These are phyloP conservation scores for Lordiphosa fenestrarum DNA, from an alignment of 2,888 invertebrate species.

Conservation along the genomic window DNA sequence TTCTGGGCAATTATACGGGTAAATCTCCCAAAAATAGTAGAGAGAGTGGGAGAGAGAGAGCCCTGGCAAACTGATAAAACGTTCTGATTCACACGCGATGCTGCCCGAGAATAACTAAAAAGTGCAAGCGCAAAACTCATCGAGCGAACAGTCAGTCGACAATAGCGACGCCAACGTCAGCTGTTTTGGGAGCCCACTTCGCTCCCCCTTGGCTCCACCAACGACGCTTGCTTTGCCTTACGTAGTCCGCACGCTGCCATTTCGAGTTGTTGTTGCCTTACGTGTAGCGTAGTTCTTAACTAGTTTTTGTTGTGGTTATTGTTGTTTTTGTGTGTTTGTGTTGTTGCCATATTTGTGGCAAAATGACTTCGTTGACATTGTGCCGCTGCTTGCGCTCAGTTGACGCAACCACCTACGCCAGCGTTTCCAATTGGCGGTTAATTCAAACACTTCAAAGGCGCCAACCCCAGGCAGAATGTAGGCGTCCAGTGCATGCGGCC, in stretches of 20 bases:
- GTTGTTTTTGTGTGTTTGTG: conserved; percentile 30
- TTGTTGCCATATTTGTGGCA: conserved; percentile 32
- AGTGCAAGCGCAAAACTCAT: conserved; percentile 59
- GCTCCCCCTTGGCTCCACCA: conserved; percentile 1
- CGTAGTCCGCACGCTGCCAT: conserved; percentile 9
- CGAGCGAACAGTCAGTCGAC: conserved; percentile 35
- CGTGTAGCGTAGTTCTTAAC: conserved; percentile 49
- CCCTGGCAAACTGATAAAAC: conserved; percentile 35
- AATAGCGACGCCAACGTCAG: conserved; percentile 44
- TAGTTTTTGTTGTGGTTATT: conserved; percentile 42
- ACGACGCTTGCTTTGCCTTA: conserved; percentile 30
- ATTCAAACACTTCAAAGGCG: conserved; percentile 67
- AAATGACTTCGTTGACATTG: conserved; percentile 61
- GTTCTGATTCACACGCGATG: conserved; percentile 56
- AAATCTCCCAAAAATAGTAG: conserved; percentile 51
- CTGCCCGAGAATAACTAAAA: conserved; percentile 61
- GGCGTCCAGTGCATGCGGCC: conserved; percentile 51
- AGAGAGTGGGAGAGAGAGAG: conserved; percentile 12
- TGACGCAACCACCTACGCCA: conserved; percentile 40
- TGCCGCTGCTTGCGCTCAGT: conserved; percentile 43
- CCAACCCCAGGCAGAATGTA: conserved; percentile 46
- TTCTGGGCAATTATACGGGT: conserved; percentile 54
- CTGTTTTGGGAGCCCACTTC: conserved; percentile 43
- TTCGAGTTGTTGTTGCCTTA: conserved; percentile 24
- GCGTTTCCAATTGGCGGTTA: conserved; percentile 48